Evolutionary conservation across 2,888 invertebrate genomes (phyloP).

Genomic region (Cephus pulcher): DNA sequence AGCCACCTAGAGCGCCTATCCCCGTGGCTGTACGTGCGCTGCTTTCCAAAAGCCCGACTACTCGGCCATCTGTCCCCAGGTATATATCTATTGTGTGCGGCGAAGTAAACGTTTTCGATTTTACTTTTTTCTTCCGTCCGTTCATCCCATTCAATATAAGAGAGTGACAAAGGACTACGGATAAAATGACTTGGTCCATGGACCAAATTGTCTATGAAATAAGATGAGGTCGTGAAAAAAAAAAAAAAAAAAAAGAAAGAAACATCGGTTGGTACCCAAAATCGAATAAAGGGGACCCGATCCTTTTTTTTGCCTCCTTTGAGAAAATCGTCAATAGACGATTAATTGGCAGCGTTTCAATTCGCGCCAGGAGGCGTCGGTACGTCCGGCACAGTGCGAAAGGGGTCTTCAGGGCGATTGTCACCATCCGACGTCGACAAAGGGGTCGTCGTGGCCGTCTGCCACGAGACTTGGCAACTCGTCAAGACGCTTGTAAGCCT

Average conservation of each 20-base stretch:
- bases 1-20: constrained; percentile 54
- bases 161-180: background rate
- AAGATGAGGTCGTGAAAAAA: background rate
- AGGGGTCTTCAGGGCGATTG: constrained; percentile 1
- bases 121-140: constrained; percentile 30
- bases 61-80: constrained; percentile 41
- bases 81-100: constrained; percentile 24
- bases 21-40: constrained; percentile 56
- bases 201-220: background rate
- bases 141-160: background rate
- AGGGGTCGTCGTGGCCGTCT: constrained; percentile 42
- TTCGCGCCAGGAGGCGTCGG: constrained; percentile 48
- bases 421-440: constrained; percentile 38
- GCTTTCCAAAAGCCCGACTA: constrained; percentile 54
- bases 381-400: background rate
- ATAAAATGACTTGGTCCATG: background rate
- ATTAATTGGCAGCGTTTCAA: constrained; percentile 65
- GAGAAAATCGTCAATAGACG: constrained; percentile 18
- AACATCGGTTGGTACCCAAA: background rate
- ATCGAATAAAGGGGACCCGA: background rate
- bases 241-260: too few relatives aligned
- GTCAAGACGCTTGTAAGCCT: constrained; percentile 65
- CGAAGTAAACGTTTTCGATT: constrained; percentile 43
- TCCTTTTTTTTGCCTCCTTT: background rate
- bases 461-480: constrained; percentile 63